These are phyloP conservation scores for Triplophysa rosa DNA, from an alignment of 2,113 vertebrate species.

Conservation along the genomic window DNA sequence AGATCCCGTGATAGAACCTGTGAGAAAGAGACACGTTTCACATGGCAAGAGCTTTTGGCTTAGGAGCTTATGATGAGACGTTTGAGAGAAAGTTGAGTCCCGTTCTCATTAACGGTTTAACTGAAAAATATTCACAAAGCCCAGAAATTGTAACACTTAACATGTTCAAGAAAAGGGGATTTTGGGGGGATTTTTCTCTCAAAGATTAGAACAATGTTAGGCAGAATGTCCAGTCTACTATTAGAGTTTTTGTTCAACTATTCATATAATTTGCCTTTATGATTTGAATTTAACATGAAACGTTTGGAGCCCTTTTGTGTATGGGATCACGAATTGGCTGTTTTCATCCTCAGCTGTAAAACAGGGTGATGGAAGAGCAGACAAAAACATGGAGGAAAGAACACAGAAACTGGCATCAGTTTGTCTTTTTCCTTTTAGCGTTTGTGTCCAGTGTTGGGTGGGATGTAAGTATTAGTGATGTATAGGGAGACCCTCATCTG, in stretches of 20 bases:
- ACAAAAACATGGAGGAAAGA: constrained; percentile 17
- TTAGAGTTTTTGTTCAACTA: not conserved
- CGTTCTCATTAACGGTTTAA: no score
- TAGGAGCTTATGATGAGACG: no score
- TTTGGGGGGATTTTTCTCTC: no score
- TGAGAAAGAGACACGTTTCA: not conserved
- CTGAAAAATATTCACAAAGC: no score
- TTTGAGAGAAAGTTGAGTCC: no score
- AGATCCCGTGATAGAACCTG: not conserved
- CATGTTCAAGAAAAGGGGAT: no score
- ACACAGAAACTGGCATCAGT: constrained; percentile 5
- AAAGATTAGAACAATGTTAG: no score
- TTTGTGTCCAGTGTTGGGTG: not conserved
- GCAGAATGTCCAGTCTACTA: not conserved
- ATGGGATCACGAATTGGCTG: constrained; percentile 13
- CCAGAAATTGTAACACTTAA: no score
- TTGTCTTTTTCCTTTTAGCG: not conserved
- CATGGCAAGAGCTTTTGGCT: not conserved
- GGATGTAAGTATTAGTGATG: not conserved
- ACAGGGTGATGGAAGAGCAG: constrained; percentile 13
- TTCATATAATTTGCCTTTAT: not conserved
- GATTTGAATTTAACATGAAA: not conserved
- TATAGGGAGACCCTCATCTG: not conserved
- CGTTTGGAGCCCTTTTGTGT: not conserved
- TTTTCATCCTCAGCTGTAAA: constrained; percentile 18